phyloP scores from a whole-genome alignment of 2,888 invertebrate genomes.

The Dasypolia templi region DNA sequence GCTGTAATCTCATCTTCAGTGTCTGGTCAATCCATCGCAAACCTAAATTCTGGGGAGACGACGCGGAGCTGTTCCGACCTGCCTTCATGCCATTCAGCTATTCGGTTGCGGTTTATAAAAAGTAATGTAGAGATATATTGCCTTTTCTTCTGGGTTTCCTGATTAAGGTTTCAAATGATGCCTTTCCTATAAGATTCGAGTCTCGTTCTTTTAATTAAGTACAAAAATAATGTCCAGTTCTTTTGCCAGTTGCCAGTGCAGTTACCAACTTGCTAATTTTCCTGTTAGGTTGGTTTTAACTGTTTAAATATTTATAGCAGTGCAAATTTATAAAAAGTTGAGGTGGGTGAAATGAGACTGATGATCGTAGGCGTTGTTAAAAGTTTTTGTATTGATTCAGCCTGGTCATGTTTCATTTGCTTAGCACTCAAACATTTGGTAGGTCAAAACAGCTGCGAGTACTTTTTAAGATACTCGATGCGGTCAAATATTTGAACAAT shows the following conservation, averaged over 20 bases:
- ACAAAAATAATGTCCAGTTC: background rate
- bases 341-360: background rate
- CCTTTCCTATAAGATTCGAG: background rate
- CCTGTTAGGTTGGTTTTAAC: too few relatives aligned
- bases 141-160: background rate
- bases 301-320: background rate
- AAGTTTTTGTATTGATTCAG: conserved; percentile 4
- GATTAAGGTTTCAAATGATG: background rate
- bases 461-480: conserved; percentile 28
- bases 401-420: conserved; percentile 24
- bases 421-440: conserved; percentile 30
- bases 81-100: conserved; percentile 72
- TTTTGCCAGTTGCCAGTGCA: background rate
- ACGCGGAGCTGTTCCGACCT: conserved; percentile 71
- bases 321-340: background rate
- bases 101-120: background rate
- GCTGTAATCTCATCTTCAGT: conserved; percentile 60
- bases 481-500: conserved; percentile 37
- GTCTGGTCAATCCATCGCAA: conserved; percentile 83
- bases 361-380: background rate
- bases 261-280: background rate
- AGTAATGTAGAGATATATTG: background rate
- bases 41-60: conserved; percentile 73
- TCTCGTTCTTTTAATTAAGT: background rate
- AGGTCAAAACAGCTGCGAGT: conserved; percentile 26